Conservation (phyloP, 2,888 invertebrate genomes). For the Drosophila ustulata region DNA sequence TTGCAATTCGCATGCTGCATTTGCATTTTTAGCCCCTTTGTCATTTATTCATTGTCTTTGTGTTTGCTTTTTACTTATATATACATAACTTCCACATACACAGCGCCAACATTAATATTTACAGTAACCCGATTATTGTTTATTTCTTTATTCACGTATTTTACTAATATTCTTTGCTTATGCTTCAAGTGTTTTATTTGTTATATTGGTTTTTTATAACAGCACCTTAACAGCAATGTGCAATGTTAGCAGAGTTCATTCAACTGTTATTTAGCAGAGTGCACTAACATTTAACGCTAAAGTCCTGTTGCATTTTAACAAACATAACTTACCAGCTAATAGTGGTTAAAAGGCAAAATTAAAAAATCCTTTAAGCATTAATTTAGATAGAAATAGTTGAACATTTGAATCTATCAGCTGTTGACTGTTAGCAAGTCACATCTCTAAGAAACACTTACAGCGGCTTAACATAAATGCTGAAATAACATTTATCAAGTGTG, state of each 20-base stretch:
- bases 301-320: too few species aligned
- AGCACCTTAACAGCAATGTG: slow-evolving; percentile 29
- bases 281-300: neutral
- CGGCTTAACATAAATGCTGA: neutral
- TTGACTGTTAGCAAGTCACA: neutral
- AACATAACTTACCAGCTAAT: too few species aligned
- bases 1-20: slow-evolving; percentile 19
- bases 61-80: neutral
- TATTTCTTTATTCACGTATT: slow-evolving; percentile 5
- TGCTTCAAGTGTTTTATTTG: slow-evolving; percentile 17
- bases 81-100: neutral
- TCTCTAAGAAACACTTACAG: neutral
- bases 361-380: neutral
- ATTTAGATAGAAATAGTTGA: neutral
- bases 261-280: slow-evolving; percentile 20
- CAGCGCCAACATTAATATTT: neutral
- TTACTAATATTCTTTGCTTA: slow-evolving; percentile 12
- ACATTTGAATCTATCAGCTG: slow-evolving; percentile 11
- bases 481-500: neutral
- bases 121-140: neutral
- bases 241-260: neutral
- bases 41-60: slow-evolving; percentile 4
- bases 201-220: slow-evolving; percentile 38
- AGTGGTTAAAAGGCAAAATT: neutral
- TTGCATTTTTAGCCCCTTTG: slow-evolving; percentile 12